Evolutionary conservation across 2,797 vertebrate species (phyloP).

Genomic region (Molossus molossus): DNA sequence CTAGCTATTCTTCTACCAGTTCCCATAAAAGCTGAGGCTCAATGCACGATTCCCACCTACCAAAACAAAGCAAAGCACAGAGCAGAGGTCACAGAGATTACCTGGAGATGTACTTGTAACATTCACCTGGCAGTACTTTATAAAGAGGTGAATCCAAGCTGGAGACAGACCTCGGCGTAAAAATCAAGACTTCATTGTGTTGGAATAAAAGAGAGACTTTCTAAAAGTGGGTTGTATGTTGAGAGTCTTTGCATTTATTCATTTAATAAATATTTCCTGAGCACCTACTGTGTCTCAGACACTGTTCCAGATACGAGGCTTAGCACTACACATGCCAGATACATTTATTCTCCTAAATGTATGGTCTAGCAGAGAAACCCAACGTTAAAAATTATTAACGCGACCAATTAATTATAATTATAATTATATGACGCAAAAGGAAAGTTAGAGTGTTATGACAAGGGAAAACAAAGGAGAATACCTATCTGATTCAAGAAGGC

Average conservation of each 20-base stretch:
- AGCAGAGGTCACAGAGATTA: slow-evolving; percentile 71
- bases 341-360: neutral
- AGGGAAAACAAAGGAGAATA: neutral
- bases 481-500: neutral
- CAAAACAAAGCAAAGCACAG: slow-evolving; percentile 59
- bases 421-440: neutral
- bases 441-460: neutral
- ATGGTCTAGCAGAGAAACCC: neutral
- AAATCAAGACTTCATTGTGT: neutral
- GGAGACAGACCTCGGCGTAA: slow-evolving; percentile 2
- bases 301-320: neutral
- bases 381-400: neutral
- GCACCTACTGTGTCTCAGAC: neutral
- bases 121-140: neutral
- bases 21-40: slow-evolving; percentile 77
- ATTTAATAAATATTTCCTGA: neutral
- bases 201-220: neutral
- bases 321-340: neutral
- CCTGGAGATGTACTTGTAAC: neutral
- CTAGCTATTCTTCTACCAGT: slow-evolving; percentile 80
- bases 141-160: neutral
- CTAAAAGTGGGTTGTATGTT: slow-evolving; percentile 15
- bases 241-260: neutral
- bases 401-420: neutral
- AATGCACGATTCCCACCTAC: slow-evolving; percentile 67